Conservation (phyloP, 2,113 vertebrate genomes). For the Alligator mississippiensis region DNA sequence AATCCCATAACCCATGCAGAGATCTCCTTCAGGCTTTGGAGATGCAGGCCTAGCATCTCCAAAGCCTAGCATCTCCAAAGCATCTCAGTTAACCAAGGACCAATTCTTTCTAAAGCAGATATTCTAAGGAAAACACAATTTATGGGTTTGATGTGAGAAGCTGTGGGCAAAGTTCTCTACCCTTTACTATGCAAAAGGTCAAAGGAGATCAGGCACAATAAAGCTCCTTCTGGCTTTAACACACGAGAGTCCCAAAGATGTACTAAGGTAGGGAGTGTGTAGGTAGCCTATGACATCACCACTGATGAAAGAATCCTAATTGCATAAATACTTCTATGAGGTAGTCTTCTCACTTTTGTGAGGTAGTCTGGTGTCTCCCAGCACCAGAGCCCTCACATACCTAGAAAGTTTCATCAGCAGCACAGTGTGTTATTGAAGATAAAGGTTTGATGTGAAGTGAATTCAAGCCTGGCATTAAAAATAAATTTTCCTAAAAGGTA, state of each 20-base stretch:
- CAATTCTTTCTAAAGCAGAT: too few species aligned
- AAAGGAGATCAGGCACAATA: too few species aligned
- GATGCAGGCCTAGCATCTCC: accelerated
- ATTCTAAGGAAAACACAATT: too few species aligned
- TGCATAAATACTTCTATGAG: not conserved
- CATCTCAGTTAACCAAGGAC: too few species aligned
- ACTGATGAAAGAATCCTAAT: not conserved
- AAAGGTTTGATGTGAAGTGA: not conserved
- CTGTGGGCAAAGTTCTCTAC: too few species aligned
- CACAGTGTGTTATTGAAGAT: accelerated
- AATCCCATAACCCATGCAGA: not conserved
- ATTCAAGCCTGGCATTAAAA: not conserved
- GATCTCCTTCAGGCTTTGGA: not conserved
- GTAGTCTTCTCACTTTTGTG: not conserved
- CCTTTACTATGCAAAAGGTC: too few species aligned
- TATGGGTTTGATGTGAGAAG: too few species aligned
- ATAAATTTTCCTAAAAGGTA: not conserved
- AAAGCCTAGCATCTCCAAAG: too few species aligned
- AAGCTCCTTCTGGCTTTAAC: too few species aligned
- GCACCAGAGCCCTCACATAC: not conserved
- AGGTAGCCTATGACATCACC: not conserved
- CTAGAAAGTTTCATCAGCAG: not conserved
- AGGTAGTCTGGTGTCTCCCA: accelerated
- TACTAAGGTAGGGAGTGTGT: too few species aligned
- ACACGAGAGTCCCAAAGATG: too few species aligned